Percentiles rank a stretch among this genome's conserved stretches.
phyloP scores from a whole-genome alignment of 2,888 invertebrate genomes.

The Crocallis elinguaria region DNA sequence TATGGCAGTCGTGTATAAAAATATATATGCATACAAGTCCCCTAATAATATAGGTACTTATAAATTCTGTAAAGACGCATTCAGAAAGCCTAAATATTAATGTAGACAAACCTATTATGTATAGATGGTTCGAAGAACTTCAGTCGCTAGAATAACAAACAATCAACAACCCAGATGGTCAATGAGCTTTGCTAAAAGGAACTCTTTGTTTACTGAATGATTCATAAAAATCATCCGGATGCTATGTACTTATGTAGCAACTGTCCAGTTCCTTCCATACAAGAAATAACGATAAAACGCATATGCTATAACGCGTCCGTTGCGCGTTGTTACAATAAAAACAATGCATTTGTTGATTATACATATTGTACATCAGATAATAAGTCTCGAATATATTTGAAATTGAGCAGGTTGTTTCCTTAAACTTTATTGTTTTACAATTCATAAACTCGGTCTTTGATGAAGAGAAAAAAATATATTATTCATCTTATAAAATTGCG shows the following conservation, averaged over 20 bases:
- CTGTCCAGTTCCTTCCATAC: conserved; percentile 18
- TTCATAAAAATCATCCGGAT: conserved; percentile 31
- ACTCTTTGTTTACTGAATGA: conserved; percentile 35
- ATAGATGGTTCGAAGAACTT: conserved; percentile 20
- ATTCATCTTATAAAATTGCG: no score
- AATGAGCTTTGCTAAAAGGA: conserved; percentile 31
- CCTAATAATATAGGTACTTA: no score
- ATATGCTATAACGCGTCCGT: conserved; percentile 46
- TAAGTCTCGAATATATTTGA: no score
- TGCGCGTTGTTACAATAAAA: conserved; percentile 30
- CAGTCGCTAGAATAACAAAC: conserved; percentile 27
- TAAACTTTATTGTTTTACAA: no score
- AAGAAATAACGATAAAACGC: conserved; percentile 16
- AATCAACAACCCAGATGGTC: conserved; percentile 31
- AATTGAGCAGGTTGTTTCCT: no score
- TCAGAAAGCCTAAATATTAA: not conserved
- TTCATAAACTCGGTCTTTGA: no score
- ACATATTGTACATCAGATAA: no score
- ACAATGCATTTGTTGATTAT: not conserved
- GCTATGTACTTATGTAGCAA: conserved; percentile 30
- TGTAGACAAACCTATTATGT: not conserved
- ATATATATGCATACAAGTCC: no score
- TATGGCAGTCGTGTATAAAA: no score
- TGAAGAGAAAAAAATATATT: no score
- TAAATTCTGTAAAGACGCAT: not conserved